Base-by-base conservation (phyloP, 2,113 vertebrate genomes). In the Uria lomvia region DNA sequence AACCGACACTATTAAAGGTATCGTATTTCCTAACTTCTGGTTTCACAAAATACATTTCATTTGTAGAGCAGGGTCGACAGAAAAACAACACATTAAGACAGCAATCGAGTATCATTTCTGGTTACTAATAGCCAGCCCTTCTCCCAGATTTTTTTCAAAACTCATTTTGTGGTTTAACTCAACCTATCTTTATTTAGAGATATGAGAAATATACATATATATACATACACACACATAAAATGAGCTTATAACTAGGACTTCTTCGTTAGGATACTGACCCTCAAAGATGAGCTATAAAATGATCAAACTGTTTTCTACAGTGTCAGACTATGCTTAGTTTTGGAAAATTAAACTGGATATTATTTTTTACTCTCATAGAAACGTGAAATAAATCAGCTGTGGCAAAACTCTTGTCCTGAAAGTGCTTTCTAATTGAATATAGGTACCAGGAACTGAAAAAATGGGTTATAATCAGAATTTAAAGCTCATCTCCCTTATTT, bases 21-120 rank as follows among this genome's bases (percentile, higher is more conserved):
- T 68, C 62, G 3, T 2, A 84, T 95, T 97, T 93, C 94, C 58
- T 87, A 79, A 80, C 84, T 83, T 45, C 65, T 53, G 52, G 42
- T 92, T 73, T 79, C 88, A 83, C 50, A 86, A 66, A 84, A 22
- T 24, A 47, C 6, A 42, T 77, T 66, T 63, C 49, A 71, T 89
- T 58, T 82, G 56, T 45, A 75, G 52, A 85, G 74, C 23, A 85
- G 42, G 40, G 47, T 70, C 16, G 74, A 55, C 55, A 81, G 45
- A 55, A 81, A 82, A 70, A 29, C 15, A 92, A 14, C 40, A n/a
- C 34, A 36, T 56, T 40, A 40, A 84, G 60, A 55, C 1, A 18
- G 81, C 34, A 47, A 20, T n/a, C 34, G 26, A 68, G 47, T 50
- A 80, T 49, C 43, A 42, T 47, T 89, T 66, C 90, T 82, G 26